Percentiles rank a stretch among this genome's conserved stretches.
Evolutionary conservation across 2,113 vertebrate genomes (phyloP).

Genomic region (Pachyramphus minor): DNA sequence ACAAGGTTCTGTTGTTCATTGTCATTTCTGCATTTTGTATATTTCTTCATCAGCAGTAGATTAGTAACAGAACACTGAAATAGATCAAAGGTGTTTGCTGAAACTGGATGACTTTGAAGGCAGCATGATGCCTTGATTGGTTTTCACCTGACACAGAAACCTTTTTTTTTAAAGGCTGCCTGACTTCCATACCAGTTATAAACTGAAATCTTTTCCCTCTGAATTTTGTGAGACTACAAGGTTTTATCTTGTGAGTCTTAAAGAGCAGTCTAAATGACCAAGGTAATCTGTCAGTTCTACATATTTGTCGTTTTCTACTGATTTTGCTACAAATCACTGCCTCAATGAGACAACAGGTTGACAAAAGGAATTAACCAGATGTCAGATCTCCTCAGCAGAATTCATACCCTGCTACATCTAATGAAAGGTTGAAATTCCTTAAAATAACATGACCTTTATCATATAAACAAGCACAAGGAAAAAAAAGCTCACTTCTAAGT

Average conservation of each 20-base stretch:
- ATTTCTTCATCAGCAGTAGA: conserved; percentile 34
- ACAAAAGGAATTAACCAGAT: neutral
- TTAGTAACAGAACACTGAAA: conserved; percentile 64
- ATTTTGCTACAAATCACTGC: neutral
- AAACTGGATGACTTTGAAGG: conserved; percentile 44
- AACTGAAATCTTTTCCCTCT: neutral
- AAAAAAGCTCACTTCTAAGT: neutral
- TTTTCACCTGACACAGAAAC: neutral
- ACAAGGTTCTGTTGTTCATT: conserved; percentile 59
- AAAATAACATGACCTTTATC: neutral
- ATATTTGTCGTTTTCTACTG: neutral
- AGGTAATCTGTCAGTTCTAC: neutral
- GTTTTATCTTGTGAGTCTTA: neutral
- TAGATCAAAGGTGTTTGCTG: conserved; percentile 63
- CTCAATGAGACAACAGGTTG: neutral
- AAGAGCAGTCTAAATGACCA: neutral
- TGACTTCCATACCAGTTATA: neutral
- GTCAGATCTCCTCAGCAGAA: neutral
- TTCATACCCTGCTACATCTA: neutral
- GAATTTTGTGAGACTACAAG: neutral
- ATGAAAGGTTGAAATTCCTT: neutral
- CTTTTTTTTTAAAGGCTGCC: neutral
- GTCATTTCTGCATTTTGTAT: conserved; percentile 15
- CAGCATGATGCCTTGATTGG: neutral
- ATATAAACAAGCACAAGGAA: neutral